Conservation (phyloP, 92 coral and sea anemone species). For the Umimayanthus kanabou region DNA sequence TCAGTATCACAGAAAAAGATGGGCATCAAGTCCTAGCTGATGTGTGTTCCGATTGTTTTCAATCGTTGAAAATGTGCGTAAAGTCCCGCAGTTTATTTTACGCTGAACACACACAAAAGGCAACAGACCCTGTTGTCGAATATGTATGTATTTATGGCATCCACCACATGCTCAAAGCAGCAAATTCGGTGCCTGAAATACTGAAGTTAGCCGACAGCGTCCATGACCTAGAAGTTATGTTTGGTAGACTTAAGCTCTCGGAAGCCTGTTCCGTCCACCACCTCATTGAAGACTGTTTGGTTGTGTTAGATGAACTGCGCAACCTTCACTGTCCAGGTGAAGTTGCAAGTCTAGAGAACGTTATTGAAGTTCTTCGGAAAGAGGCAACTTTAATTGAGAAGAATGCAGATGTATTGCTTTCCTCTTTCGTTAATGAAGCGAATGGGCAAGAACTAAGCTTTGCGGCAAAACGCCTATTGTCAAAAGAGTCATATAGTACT, state of each 20-base stretch:
- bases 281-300: conserved; percentile 32
- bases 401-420: conserved; percentile 51
- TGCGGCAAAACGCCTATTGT: conserved; percentile 41
- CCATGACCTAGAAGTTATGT: conserved; percentile 26
- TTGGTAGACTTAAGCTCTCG: neutral
- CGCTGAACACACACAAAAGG: neutral
- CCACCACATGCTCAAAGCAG: conserved; percentile 17
- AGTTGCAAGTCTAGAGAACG: conserved; percentile 22
- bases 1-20: neutral
- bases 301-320: conserved; percentile 33
- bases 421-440: conserved; percentile 54
- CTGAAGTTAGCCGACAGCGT: neutral
- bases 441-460: conserved; percentile 42
- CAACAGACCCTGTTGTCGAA: neutral
- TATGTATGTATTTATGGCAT: conserved; percentile 34
- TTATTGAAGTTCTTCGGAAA: conserved; percentile 46
- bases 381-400: conserved; percentile 29
- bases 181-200: neutral
- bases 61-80: neutral
- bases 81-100: neutral
- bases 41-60: conserved; percentile 12
- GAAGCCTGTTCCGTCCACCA: conserved; percentile 25
- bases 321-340: conserved; percentile 17
- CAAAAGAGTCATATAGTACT: conserved; percentile 31
- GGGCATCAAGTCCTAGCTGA: conserved; percentile 19